Percentiles rank a stretch among this genome's conserved stretches.
These are phyloP conservation scores for Stenurella melanura DNA, from an alignment of 2,888 invertebrate genomes.

Conservation along the genomic window DNA sequence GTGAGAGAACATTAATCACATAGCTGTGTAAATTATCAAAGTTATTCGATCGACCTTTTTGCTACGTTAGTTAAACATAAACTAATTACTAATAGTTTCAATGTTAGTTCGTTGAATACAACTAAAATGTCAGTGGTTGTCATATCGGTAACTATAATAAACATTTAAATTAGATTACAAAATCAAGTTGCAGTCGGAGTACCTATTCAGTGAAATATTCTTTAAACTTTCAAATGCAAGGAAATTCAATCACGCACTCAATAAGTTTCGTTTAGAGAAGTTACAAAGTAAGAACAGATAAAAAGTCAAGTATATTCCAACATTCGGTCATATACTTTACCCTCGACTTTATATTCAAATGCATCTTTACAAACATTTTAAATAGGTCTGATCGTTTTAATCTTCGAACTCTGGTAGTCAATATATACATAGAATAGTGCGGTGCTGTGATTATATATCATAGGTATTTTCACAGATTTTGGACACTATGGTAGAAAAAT, in stretches of 20 bases:
- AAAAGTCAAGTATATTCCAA: conserved; percentile 16
- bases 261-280: conserved; percentile 28
- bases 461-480: no score
- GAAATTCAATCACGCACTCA: conserved; percentile 24
- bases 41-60: conserved; percentile 16
- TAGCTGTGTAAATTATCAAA: background rate
- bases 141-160: background rate
- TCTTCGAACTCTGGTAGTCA: background rate
- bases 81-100: conserved; percentile 14
- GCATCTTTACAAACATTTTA: background rate
- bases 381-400: background rate
- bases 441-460: no score
- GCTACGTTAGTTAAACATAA: conserved; percentile 1
- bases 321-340: conserved; percentile 14
- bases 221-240: conserved; percentile 4
- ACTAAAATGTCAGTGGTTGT: background rate
- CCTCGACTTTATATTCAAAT: background rate
- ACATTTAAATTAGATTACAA: conserved; percentile 11
- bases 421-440: background rate
- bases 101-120: background rate
- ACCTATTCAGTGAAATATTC: background rate
- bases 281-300: conserved; percentile 17
- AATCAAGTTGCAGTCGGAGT: conserved; percentile 2
- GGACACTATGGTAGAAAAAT: no score
- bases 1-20: conserved; percentile 22